Evolutionary conservation across 2,113 vertebrate genomes (phyloP).

Genomic region (Myxocyprinus asiaticus): DNA sequence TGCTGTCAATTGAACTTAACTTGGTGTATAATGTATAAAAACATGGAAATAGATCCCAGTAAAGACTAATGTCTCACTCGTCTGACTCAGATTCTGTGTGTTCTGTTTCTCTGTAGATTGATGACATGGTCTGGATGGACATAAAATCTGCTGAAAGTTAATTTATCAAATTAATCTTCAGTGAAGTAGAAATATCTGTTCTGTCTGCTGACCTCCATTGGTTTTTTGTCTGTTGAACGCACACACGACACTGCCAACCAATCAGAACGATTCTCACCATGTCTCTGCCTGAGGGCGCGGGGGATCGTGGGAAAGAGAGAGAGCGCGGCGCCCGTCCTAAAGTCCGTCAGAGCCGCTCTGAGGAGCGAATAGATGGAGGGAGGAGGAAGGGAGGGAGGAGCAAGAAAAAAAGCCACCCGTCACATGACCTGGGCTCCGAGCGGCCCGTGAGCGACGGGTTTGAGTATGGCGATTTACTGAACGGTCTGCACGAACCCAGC

Average conservation of each 20-base stretch:
- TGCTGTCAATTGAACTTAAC: no score
- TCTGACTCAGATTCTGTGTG: neutral
- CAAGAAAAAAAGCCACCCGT: conserved; percentile 70
- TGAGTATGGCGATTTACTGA: conserved; percentile 73
- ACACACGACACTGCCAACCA: neutral
- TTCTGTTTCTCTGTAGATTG: neutral
- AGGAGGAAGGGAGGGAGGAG: conserved; percentile 63
- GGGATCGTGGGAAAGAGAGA: conserved; percentile 67
- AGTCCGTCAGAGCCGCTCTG: conserved; percentile 75
- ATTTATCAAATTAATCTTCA: neutral
- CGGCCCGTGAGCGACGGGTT: conserved; percentile 77
- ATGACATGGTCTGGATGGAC: neutral
- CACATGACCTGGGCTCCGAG: conserved; percentile 58
- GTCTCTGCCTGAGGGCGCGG: conserved; percentile 71
- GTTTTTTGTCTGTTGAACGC: neutral
- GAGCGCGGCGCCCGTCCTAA: conserved; percentile 78
- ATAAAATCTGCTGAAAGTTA: no score
- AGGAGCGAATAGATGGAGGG: conserved; percentile 69
- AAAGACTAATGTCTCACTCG: no score
- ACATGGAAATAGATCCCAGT: no score
- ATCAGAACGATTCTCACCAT: conserved; percentile 46
- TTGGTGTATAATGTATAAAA: no score
- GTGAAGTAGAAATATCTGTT: neutral
- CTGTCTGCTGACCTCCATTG: neutral
- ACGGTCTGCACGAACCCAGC: conserved; percentile 55